Conservation (phyloP, 2,113 vertebrate species). For the Tauraco erythrolophus region DNA sequence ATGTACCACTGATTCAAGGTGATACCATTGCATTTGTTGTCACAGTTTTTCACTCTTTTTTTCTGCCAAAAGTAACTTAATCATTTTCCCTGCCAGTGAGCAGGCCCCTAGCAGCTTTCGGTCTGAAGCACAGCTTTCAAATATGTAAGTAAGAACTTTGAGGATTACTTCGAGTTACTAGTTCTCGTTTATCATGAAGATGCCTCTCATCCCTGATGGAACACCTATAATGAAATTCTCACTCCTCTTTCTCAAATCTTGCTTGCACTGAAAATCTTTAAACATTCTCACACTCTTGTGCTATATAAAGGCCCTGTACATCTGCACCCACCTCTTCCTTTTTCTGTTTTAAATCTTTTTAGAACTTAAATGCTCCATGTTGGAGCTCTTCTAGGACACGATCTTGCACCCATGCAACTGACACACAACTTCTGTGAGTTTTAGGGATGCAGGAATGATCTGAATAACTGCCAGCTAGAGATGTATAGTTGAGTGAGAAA, state of each 20-base stretch:
- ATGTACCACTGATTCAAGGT: background rate
- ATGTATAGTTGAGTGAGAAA: background rate
- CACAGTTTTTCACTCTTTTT: background rate
- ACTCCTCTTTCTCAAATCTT: slow-evolving; percentile 67
- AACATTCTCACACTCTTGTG: slow-evolving; percentile 61
- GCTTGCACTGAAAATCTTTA: slow-evolving; percentile 59
- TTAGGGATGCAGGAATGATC: background rate
- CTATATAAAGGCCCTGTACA: slow-evolving; percentile 74
- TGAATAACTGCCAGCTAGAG: background rate
- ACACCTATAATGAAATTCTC: slow-evolving; percentile 72
- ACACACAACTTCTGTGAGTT: background rate
- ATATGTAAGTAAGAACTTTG: background rate
- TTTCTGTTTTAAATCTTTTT: slow-evolving; percentile 57
- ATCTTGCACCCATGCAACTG: slow-evolving; percentile 17
- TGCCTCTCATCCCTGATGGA: slow-evolving; percentile 55
- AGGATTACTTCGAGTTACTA: slow-evolving; percentile 43
- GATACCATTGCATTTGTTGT: background rate
- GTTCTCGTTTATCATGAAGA: slow-evolving; percentile 20
- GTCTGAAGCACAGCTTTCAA: background rate
- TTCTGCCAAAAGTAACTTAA: background rate
- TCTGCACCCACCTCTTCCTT: slow-evolving; percentile 62
- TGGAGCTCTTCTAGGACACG: slow-evolving; percentile 42
- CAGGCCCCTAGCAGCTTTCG: background rate
- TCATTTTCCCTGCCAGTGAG: background rate
- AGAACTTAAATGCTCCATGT: slow-evolving; percentile 3